Conservation (phyloP, 2,797 vertebrate genomes). For the Acanthornis magna region DNA sequence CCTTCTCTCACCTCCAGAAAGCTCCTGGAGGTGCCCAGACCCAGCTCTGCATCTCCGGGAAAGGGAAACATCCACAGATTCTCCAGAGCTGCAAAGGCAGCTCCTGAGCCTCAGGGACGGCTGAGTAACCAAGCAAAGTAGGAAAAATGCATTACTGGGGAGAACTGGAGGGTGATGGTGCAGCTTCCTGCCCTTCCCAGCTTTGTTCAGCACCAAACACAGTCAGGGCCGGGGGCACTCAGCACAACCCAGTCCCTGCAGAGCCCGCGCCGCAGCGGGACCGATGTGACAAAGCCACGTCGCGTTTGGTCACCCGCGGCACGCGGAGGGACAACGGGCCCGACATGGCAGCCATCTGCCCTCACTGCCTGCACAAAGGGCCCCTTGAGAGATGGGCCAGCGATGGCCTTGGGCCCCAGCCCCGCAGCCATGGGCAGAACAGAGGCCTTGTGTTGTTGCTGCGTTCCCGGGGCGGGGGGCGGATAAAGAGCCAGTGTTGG, state of each 20-base stretch:
- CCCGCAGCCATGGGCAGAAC: not conserved
- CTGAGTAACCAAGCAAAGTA: not conserved
- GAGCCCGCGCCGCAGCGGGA: fast-evolving
- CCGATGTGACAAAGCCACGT: fast-evolving
- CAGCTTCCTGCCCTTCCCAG: not conserved
- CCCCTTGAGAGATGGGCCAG: not conserved
- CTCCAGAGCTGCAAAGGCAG: not conserved
- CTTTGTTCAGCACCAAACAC: fast-evolving
- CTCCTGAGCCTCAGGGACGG: not conserved
- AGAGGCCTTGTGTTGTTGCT: not conserved
- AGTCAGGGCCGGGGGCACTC: not conserved
- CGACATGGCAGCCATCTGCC: not conserved
- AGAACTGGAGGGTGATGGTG: not conserved
- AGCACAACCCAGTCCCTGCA: fast-evolving
- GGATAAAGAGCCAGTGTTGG: not conserved
- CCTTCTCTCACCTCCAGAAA: not conserved
- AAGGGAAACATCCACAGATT: not conserved
- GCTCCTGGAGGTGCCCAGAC: not conserved
- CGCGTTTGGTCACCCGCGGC: fast-evolving
- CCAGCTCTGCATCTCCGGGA: not conserved
- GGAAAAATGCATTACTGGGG: fast-evolving
- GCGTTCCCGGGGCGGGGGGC: not conserved
- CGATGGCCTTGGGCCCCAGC: not conserved
- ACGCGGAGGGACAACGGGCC: fast-evolving
- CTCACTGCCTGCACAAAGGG: not conserved